These are phyloP conservation scores for Dromiciops gliroides DNA, from an alignment of 2,113 vertebrate species.

Conservation along the genomic window DNA sequence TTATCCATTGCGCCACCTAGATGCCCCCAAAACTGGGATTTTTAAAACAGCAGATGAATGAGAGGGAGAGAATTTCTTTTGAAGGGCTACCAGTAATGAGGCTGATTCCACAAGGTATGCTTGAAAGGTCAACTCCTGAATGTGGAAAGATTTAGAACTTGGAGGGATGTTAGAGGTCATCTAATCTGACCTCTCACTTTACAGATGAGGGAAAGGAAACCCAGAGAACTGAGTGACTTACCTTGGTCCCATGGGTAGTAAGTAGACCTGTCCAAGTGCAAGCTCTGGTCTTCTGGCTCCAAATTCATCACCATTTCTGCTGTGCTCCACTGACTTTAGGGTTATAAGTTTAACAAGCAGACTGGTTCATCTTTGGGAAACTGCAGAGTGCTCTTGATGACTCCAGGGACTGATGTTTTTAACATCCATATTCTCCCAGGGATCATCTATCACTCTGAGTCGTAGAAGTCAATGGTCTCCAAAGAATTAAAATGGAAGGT, in stretches of 20 bases:
- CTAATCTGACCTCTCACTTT: background rate
- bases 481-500: background rate
- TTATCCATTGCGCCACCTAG: too few relatives aligned
- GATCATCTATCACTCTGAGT: background rate
- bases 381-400: background rate
- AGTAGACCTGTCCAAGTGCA: background rate
- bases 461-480: background rate
- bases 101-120: background rate
- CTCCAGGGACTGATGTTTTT: background rate
- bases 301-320: background rate
- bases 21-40: background rate
- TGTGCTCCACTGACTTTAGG: background rate
- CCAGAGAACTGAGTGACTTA: too few relatives aligned
- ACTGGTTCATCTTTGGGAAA: background rate
- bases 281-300: too few relatives aligned
- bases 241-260: too few relatives aligned
- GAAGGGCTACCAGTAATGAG: too few relatives aligned
- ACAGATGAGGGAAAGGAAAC: too few relatives aligned
- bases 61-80: background rate
- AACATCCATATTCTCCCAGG: background rate
- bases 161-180: background rate
- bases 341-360: background rate
- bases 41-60: background rate
- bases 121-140: too few relatives aligned
- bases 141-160: background rate